phyloP scores from a whole-genome alignment of 2,888 invertebrate genomes.

The Dynastes hyllus region DNA sequence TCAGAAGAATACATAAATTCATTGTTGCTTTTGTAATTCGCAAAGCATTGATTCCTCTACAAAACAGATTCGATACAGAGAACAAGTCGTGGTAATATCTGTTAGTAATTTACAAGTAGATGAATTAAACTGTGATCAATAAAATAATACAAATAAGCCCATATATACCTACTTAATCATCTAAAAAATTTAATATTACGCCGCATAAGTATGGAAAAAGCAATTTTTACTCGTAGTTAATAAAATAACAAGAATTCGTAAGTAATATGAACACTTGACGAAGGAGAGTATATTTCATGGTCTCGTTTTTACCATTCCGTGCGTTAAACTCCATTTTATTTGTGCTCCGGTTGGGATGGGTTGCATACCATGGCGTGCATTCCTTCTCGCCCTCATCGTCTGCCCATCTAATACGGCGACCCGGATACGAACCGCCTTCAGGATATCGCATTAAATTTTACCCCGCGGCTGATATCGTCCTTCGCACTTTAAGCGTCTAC shows the following conservation, averaged over 20 bases:
- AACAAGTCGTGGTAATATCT: too few species aligned
- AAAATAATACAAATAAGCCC: too few species aligned
- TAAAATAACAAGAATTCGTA: slow-evolving; percentile 5
- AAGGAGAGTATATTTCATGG: slow-evolving; percentile 53
- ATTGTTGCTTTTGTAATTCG: too few species aligned
- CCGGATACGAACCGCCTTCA: slow-evolving; percentile 64
- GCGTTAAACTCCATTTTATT: slow-evolving; percentile 61
- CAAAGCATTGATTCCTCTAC: too few species aligned
- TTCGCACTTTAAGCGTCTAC: slow-evolving; percentile 16
- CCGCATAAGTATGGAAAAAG: neutral
- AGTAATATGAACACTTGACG: slow-evolving; percentile 2
- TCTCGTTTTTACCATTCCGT: slow-evolving; percentile 41
- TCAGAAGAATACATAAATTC: too few species aligned
- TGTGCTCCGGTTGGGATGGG: slow-evolving; percentile 60
- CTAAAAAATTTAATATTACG: neutral
- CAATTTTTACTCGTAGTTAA: slow-evolving; percentile 1
- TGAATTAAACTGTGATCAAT: too few species aligned
- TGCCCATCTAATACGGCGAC: slow-evolving; percentile 65
- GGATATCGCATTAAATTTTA: slow-evolving; percentile 64
- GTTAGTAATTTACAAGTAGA: too few species aligned
- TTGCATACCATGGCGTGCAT: slow-evolving; percentile 62
- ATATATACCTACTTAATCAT: neutral
- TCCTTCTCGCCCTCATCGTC: slow-evolving; percentile 60
- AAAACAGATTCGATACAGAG: too few species aligned
- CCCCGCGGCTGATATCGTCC: slow-evolving; percentile 17